These are phyloP conservation scores for Eupeodes latifasciatus DNA, from an alignment of 2,888 invertebrate genomes.

Conservation along the genomic window DNA sequence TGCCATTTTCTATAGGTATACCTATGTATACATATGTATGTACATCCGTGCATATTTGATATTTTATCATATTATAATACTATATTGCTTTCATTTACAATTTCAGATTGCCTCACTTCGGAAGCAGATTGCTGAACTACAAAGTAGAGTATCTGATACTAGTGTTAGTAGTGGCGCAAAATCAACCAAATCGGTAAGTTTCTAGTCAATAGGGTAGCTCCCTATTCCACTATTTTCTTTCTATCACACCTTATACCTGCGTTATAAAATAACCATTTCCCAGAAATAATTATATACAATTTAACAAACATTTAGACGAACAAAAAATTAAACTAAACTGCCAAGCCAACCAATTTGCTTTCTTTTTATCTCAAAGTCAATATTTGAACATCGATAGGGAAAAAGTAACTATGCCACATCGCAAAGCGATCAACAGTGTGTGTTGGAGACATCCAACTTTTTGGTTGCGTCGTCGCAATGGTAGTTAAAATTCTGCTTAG, in stretches of 20 bases:
- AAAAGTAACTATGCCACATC: conserved; percentile 36
- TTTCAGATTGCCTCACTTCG: conserved; percentile 83
- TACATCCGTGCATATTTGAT: too few species aligned
- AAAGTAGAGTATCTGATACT: conserved; percentile 78
- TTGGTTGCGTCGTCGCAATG: conserved; percentile 25
- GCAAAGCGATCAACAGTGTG: conserved; percentile 45
- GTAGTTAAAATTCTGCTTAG: conserved; percentile 39
- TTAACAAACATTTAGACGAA: conserved; percentile 17
- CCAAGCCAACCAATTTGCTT: conserved; percentile 54
- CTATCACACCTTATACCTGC: conserved; percentile 28
- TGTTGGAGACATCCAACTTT: conserved; percentile 38
- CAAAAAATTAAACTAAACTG: conserved; percentile 29
- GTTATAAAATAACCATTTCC: conserved; percentile 45
- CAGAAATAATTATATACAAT: conserved; percentile 53
- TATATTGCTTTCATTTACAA: conserved; percentile 50
- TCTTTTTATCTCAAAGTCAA: conserved; percentile 64
- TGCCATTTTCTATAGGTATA: background rate
- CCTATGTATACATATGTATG: too few species aligned
- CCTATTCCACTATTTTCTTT: background rate
- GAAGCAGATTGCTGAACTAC: conserved; percentile 82
- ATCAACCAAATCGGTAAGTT: conserved; percentile 81
- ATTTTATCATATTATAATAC: background rate
- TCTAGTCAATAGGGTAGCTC: background rate
- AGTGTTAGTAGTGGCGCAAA: conserved; percentile 78
- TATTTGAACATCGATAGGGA: conserved; percentile 65